Evolutionary conservation across 2,888 invertebrate genomes (phyloP).

Genomic region (Polydrusus tereticollis): DNA sequence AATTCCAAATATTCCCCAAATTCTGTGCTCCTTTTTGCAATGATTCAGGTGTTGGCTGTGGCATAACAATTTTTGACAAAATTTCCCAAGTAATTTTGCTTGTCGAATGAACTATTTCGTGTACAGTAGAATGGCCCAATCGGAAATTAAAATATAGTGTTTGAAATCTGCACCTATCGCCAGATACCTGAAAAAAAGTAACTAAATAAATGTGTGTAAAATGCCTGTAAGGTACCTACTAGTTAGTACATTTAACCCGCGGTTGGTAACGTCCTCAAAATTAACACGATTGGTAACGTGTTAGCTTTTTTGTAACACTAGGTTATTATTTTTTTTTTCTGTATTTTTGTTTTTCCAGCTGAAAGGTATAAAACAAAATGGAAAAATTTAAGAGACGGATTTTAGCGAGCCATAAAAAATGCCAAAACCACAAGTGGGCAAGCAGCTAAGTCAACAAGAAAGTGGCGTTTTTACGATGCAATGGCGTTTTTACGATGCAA

Average conservation of each 20-base stretch:
- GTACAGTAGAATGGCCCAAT: constrained; percentile 40
- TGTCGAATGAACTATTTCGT: constrained; percentile 32
- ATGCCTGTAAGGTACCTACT: no score
- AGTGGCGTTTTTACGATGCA: no score
- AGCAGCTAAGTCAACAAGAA: constrained; percentile 30
- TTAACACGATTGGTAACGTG: no score
- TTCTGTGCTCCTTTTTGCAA: no score
- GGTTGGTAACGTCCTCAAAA: no score
- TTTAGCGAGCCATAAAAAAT: background rate
- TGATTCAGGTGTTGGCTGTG: constrained; percentile 13
- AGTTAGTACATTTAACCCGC: background rate
- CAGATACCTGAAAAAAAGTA: constrained; percentile 41
- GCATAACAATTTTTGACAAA: constrained; percentile 37
- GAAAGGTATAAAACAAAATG: constrained; percentile 28
- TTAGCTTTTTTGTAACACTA: no score
- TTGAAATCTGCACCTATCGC: constrained; percentile 42
- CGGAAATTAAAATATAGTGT: constrained; percentile 30
- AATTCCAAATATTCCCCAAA: background rate
- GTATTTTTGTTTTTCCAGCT: constrained; percentile 35
- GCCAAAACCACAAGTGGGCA: constrained; percentile 22
- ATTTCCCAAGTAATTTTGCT: constrained; percentile 30
- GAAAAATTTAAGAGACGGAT: background rate
- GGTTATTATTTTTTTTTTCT: background rate
- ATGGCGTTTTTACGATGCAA: no score
- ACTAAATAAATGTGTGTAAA: background rate